Conservation (phyloP, 2,113 vertebrate species). For the Gymnobelideus leadbeateri region DNA sequence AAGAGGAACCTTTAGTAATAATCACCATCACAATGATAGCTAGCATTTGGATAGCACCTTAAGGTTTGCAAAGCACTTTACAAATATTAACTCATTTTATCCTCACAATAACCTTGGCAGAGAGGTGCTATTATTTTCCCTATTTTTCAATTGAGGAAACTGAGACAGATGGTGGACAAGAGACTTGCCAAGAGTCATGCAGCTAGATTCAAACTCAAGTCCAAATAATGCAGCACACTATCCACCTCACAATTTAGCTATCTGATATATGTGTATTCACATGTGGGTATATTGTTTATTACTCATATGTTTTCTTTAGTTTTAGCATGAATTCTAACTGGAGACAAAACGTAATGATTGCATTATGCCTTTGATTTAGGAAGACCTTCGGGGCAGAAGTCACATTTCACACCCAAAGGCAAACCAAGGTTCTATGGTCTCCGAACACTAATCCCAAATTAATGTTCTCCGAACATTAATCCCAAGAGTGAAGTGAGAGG, state of each 20-base stretch:
- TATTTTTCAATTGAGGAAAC: not conserved
- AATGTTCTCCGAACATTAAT: too few species aligned
- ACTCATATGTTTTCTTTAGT: slow-evolving; percentile 31
- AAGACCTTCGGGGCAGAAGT: slow-evolving; percentile 42
- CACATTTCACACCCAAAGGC: not conserved
- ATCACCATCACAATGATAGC: not conserved
- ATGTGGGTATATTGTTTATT: not conserved
- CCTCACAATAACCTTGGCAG: not conserved
- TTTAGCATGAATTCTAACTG: slow-evolving; percentile 44
- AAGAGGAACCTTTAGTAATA: not conserved
- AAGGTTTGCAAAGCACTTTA: not conserved
- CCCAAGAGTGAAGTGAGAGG: not conserved
- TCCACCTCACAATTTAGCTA: not conserved
- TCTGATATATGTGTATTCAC: not conserved
- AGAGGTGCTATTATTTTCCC: not conserved
- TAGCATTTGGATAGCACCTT: not conserved
- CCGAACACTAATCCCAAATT: too few species aligned
- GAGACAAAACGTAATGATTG: slow-evolving; percentile 17
- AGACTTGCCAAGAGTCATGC: not conserved
- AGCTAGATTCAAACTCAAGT: not conserved
- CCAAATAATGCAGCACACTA: not conserved
- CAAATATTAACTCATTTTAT: not conserved
- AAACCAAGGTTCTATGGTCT: slow-evolving; percentile 11
- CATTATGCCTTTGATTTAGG: slow-evolving; percentile 59
- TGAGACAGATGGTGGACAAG: not conserved